Conservation (phyloP, 2,888 invertebrate genomes). For the Agrochola circellaris region DNA sequence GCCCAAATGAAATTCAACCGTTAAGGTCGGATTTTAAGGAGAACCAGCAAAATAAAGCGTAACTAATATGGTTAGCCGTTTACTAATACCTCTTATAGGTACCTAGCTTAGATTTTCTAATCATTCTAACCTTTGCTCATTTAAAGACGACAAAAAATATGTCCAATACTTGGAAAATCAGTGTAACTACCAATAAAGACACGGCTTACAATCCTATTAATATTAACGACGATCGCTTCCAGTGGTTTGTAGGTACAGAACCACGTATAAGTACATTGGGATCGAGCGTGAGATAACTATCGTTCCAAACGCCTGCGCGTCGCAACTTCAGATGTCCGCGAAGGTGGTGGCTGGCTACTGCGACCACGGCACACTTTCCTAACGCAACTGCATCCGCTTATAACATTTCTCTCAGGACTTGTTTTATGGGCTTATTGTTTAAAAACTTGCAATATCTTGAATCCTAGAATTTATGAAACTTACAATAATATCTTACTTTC, state of each 20-base stretch:
- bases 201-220: conserved; percentile 66
- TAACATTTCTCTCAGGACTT: conserved; percentile 78
- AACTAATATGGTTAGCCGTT: not conserved
- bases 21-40: not conserved
- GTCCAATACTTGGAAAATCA: conserved; percentile 39
- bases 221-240: conserved; percentile 65
- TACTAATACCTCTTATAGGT: not conserved
- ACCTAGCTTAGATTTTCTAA: not conserved
- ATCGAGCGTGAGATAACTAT: conserved; percentile 79
- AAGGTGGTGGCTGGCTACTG: conserved; percentile 74
- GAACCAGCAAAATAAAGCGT: not conserved
- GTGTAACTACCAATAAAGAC: conserved; percentile 52
- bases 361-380: conserved; percentile 86
- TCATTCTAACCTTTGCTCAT: not conserved
- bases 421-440: conserved; percentile 77
- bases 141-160: conserved; percentile 25
- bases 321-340: conserved; percentile 74
- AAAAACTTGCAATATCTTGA: conserved; percentile 56
- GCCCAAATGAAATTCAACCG: not conserved
- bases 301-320: conserved; percentile 69
- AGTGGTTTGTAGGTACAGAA: conserved; percentile 65
- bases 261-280: conserved; percentile 72
- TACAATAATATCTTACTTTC: conserved; percentile 12
- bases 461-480: conserved; percentile 36
- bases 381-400: conserved; percentile 82